Percentiles rank a stretch among this genome's conserved stretches.
Evolutionary conservation across 1,140 invertebrate genomes (phyloP).

Genomic region (Cherax quadricarinatus): DNA sequence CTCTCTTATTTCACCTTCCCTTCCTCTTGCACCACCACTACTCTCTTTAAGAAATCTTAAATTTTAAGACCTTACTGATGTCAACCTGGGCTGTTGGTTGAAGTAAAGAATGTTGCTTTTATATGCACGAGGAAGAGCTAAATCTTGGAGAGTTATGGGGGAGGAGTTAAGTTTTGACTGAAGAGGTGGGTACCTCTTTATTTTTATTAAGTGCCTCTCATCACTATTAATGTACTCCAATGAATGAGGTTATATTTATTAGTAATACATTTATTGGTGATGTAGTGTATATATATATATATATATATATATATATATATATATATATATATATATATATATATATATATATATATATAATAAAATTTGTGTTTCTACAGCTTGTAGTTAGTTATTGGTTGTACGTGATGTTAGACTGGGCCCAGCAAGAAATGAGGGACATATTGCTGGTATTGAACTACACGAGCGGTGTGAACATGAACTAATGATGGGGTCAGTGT

Average conservation of each 20-base stretch:
- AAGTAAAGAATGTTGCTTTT: too few relatives aligned
- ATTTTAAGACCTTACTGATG: too few relatives aligned
- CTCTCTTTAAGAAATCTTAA: background rate
- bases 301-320: background rate
- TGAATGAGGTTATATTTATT: too few relatives aligned
- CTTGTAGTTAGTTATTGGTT: background rate
- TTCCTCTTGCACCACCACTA: background rate
- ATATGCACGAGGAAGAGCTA: too few relatives aligned
- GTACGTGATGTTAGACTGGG: background rate
- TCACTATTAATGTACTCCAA: too few relatives aligned
- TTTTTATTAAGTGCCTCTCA: too few relatives aligned
- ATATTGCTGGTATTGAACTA: background rate
- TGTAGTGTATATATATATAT: too few relatives aligned
- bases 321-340: conserved; percentile 6
- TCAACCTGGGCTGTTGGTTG: too few relatives aligned
- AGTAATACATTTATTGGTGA: too few relatives aligned
- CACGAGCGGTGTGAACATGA: background rate
- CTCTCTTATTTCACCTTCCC: background rate
- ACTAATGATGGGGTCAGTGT: background rate
- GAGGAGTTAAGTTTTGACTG: too few relatives aligned
- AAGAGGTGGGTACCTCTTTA: too few relatives aligned
- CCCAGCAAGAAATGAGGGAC: background rate
- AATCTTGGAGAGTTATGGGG: too few relatives aligned
- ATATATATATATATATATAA: background rate
- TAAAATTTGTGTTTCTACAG: background rate